Evolutionary conservation across 2,888 invertebrate species (phyloP).

Genomic region (Lepidonotus clava): DNA sequence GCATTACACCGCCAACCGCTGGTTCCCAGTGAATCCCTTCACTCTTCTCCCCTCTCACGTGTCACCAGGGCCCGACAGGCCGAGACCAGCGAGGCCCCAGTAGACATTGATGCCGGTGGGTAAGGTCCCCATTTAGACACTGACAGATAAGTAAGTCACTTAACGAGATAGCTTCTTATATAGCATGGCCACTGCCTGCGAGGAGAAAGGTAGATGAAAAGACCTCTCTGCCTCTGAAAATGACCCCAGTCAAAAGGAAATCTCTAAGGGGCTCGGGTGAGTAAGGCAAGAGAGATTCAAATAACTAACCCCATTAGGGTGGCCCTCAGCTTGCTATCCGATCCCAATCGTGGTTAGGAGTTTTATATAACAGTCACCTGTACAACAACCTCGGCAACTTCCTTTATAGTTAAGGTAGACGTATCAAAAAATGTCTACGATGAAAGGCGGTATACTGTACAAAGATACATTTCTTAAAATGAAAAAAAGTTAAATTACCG

Average conservation of each 20-base stretch:
- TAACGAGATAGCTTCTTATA: slow-evolving; percentile 37
- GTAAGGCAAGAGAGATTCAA: background rate
- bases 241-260: too few species aligned
- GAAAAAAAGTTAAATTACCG: too few species aligned
- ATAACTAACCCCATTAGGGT: background rate
- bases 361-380: background rate
- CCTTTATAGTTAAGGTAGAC: too few species aligned
- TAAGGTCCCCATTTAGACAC: slow-evolving; percentile 37
- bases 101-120: slow-evolving; percentile 12
- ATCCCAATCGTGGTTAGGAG: background rate
- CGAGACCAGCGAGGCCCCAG: background rate
- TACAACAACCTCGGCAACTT: background rate
- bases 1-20: slow-evolving; percentile 8
- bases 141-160: slow-evolving; percentile 50
- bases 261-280: too few species aligned
- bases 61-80: background rate
- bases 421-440: too few species aligned
- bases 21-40: too few species aligned
- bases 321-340: background rate
- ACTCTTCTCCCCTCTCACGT: slow-evolving; percentile 38
- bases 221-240: too few species aligned
- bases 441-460: too few species aligned
- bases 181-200: background rate
- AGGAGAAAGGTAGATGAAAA: background rate
- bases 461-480: too few species aligned